These are phyloP conservation scores for human DNA, from an alignment of 2,113 vertebrate species.

Conservation along the genomic window GRCh38 chr5:50602501-50603000, in stretches of 20 bases:
- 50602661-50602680: neutral
- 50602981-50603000: neutral
- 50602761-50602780: neutral
- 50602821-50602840: neutral
- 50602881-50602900: too few relatives aligned
- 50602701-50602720: neutral
- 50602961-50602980: neutral
- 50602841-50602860: neutral
- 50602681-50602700: neutral
- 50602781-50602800: neutral
- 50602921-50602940: neutral
- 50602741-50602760: neutral
- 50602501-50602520: neutral
- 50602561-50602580: neutral
- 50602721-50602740: neutral
- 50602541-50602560: neutral
- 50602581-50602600: neutral
- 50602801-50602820: fast-evolving
- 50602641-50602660: neutral
- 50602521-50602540: neutral
- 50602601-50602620: neutral
- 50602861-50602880: too few relatives aligned
- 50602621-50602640: neutral
- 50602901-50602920: neutral
- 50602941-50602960: neutral